These are phyloP conservation scores for Scylla paramamosain DNA, from an alignment of 1,140 invertebrate species.

Conservation along the genomic window DNA sequence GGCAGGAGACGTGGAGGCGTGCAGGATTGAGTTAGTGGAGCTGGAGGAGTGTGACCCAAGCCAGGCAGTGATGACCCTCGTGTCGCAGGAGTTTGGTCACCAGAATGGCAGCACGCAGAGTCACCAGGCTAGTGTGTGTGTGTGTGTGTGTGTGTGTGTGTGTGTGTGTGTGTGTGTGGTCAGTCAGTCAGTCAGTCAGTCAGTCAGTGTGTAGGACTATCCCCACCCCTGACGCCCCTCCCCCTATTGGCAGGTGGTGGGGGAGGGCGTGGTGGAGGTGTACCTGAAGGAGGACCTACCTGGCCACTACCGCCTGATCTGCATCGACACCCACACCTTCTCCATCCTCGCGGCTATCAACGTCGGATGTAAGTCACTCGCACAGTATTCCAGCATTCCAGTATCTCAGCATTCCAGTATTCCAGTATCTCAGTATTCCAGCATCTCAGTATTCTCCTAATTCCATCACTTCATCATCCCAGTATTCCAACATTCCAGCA, in stretches of 20 bases:
- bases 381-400: too few relatives aligned
- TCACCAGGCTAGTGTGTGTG: not conserved
- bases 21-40: not conserved
- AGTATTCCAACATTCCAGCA: too few relatives aligned
- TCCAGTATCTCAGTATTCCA: too few relatives aligned
- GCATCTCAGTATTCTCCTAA: too few relatives aligned
- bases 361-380: not conserved
- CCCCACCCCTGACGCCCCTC: not conserved
- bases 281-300: not conserved
- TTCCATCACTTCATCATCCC: too few relatives aligned
- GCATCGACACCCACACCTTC: not conserved
- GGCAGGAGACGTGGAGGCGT: not conserved
- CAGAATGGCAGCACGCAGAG: not conserved
- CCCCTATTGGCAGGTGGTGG: not conserved
- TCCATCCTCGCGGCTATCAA: not conserved
- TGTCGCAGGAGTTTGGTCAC: not conserved
- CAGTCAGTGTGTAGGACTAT: too few relatives aligned
- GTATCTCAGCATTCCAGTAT: too few relatives aligned
- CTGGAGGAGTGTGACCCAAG: not conserved
- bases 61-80: not conserved
- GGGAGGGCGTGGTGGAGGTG: not conserved
- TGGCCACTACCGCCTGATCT: not conserved
- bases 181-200: too few relatives aligned
- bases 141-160: not conserved
- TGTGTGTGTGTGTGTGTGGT: too few relatives aligned